Evolutionary conservation across 2,888 invertebrate genomes (phyloP).

Genomic region (Pterostichus niger): DNA sequence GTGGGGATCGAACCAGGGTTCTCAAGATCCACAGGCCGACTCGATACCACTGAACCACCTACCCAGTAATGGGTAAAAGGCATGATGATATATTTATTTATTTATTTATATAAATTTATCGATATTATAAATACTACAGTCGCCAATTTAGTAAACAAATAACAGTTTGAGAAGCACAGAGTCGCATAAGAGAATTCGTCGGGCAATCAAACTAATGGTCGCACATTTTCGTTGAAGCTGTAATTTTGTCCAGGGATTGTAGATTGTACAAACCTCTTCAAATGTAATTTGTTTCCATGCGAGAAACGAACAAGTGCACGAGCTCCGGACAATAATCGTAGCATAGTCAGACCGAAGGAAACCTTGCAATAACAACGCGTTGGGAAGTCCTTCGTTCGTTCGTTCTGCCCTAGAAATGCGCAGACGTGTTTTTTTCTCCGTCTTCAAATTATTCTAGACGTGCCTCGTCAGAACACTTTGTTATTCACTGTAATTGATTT

Average conservation of each 20-base stretch:
- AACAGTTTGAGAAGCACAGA: not conserved
- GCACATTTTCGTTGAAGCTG: constrained; percentile 25
- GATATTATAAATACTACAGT: too few species aligned
- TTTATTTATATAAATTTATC: too few species aligned
- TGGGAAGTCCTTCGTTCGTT: not conserved
- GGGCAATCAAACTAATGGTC: constrained; percentile 54
- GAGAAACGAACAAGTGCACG: constrained; percentile 17
- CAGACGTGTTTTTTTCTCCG: constrained; percentile 41
- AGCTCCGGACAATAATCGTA: constrained; percentile 39
- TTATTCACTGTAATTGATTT: constrained; percentile 46
- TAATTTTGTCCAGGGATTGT: not conserved
- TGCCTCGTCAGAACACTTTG: constrained; percentile 37
- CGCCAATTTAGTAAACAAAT: not conserved
- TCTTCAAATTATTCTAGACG: constrained; percentile 26
- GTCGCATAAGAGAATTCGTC: not conserved
- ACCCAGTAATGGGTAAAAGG: too few species aligned
- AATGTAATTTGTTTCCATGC: constrained; percentile 55
- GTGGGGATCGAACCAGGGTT: too few species aligned
- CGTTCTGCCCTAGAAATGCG: constrained; percentile 17
- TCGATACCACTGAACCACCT: too few species aligned
- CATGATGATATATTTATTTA: too few species aligned
- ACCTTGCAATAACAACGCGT: constrained; percentile 15
- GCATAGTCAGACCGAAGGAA: not conserved
- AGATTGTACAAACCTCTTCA: constrained; percentile 56
- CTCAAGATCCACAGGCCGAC: too few species aligned